Conservation (phyloP, 1,140 invertebrate species). For the Hyposmocoma kahamanoa region DNA sequence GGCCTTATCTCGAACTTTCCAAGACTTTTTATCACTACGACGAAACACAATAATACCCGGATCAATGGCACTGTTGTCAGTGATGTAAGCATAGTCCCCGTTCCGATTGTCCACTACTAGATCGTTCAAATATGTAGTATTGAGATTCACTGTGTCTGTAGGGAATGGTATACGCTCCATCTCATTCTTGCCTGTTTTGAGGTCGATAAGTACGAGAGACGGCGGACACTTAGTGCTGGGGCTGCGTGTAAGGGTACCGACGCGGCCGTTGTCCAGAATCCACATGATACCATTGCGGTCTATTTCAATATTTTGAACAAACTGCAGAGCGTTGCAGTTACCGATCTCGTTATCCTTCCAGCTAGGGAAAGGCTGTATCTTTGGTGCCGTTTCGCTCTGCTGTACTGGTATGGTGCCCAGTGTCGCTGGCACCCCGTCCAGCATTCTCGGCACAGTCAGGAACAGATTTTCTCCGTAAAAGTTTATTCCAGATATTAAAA, state of each 20-base stretch:
- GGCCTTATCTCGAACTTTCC: slow-evolving; percentile 77
- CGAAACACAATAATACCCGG: slow-evolving; percentile 83
- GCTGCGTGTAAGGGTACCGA: slow-evolving; percentile 68
- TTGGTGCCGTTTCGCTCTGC: slow-evolving; percentile 73
- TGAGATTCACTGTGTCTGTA: slow-evolving; percentile 60
- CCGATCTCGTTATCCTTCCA: slow-evolving; percentile 79
- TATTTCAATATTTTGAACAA: slow-evolving; percentile 82
- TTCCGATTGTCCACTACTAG: slow-evolving; percentile 80
- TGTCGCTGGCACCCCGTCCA: slow-evolving; percentile 79
- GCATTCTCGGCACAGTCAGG: slow-evolving; percentile 78
- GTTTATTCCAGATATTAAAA: slow-evolving; percentile 77
- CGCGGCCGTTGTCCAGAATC: slow-evolving; percentile 79
- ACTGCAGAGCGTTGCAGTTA: slow-evolving; percentile 78
- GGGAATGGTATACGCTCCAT: slow-evolving; percentile 76
- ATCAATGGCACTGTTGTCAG: slow-evolving; percentile 77
- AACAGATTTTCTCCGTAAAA: slow-evolving; percentile 78
- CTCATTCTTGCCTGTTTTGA: slow-evolving; percentile 74
- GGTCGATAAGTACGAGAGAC: slow-evolving; percentile 79
- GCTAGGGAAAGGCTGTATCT: slow-evolving; percentile 78
- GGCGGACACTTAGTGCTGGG: slow-evolving; percentile 74
- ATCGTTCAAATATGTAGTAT: slow-evolving; percentile 77
- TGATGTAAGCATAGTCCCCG: slow-evolving; percentile 80
- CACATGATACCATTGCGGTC: slow-evolving; percentile 81
- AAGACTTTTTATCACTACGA: slow-evolving; percentile 75
- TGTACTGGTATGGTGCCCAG: slow-evolving; percentile 75